These are phyloP conservation scores for Caloenas nicobarica DNA, from an alignment of 2,113 vertebrate genomes.

Conservation along the genomic window DNA sequence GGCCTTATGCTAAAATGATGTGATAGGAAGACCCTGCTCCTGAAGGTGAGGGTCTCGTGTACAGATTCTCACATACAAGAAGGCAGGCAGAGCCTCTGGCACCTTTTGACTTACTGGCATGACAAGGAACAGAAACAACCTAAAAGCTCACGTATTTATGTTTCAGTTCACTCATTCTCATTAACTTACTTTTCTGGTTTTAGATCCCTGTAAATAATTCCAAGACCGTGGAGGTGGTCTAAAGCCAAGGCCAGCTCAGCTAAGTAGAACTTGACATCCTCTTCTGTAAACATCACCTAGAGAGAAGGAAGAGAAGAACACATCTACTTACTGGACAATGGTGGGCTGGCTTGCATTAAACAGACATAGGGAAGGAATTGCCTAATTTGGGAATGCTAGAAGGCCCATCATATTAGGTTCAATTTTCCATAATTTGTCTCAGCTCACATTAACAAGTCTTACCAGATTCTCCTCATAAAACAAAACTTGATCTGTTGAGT, in stretches of 20 bases:
- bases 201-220: constrained; percentile 89
- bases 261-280: constrained; percentile 90
- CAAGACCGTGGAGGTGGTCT: constrained; percentile 85
- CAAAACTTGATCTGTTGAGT: neutral
- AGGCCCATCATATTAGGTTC: neutral
- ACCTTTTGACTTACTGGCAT: neutral
- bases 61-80: neutral
- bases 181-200: constrained; percentile 87
- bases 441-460: neutral
- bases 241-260: constrained; percentile 86
- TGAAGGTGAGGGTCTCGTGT: neutral
- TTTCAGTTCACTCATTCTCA: neutral
- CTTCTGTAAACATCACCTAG: constrained; percentile 92
- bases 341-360: neutral
- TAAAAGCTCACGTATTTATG: neutral
- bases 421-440: neutral
- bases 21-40: neutral
- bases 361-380: neutral
- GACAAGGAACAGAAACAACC: neutral
- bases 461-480: neutral
- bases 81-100: neutral
- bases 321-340: neutral
- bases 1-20: neutral
- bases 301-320: neutral
- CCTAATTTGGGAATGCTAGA: neutral